A percentile compares a stretch with the other conserved stretches of the same genome.
phyloP scores from a whole-genome alignment of 2,888 invertebrate genomes.

The Dryadula phaetusa region DNA sequence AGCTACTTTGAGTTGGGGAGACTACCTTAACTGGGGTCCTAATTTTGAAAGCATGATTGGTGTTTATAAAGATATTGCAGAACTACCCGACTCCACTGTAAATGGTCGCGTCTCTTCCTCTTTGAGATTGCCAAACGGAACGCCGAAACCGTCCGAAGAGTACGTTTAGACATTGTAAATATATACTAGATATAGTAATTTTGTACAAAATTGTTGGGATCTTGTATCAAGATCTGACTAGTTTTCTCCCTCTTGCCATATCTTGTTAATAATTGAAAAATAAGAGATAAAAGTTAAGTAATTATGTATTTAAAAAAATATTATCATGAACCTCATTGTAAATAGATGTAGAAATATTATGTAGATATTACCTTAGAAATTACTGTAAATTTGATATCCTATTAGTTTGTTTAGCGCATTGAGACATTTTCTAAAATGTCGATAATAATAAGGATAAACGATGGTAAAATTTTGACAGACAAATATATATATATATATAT shows the following conservation, averaged over 20 bases:
- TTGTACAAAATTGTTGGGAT: slow-evolving; percentile 73
- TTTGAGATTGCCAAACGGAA: slow-evolving; percentile 89
- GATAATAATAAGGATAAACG: slow-evolving; percentile 3
- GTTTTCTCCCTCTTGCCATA: slow-evolving; percentile 78
- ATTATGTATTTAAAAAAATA: slow-evolving; percentile 36
- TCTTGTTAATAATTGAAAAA: slow-evolving; percentile 59
- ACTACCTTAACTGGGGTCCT: slow-evolving; percentile 97
- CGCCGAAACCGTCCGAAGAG: slow-evolving; percentile 94
- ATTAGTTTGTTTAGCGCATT: slow-evolving; percentile 45
- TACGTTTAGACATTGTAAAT: slow-evolving; percentile 86
- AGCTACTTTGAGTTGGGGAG: slow-evolving; percentile 95
- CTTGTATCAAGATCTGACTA: slow-evolving; percentile 80
- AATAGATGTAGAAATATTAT: slow-evolving; percentile 49
- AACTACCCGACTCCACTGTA: slow-evolving; percentile 91
- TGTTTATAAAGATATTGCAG: slow-evolving; percentile 98
- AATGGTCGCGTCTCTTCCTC: slow-evolving; percentile 89
- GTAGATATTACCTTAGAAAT: slow-evolving; percentile 45
- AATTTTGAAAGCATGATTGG: slow-evolving; percentile 98
- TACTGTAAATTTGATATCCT: slow-evolving; percentile 36
- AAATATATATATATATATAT: neutral
- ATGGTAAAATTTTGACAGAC: neutral
- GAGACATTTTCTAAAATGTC: slow-evolving; percentile 33
- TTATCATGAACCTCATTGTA: slow-evolving; percentile 57
- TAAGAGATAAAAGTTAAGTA: slow-evolving; percentile 49
- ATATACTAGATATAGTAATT: slow-evolving; percentile 51